Evolutionary conservation across 2,113 vertebrate species (phyloP).

Genomic region (Pseudopodoces humilis): DNA sequence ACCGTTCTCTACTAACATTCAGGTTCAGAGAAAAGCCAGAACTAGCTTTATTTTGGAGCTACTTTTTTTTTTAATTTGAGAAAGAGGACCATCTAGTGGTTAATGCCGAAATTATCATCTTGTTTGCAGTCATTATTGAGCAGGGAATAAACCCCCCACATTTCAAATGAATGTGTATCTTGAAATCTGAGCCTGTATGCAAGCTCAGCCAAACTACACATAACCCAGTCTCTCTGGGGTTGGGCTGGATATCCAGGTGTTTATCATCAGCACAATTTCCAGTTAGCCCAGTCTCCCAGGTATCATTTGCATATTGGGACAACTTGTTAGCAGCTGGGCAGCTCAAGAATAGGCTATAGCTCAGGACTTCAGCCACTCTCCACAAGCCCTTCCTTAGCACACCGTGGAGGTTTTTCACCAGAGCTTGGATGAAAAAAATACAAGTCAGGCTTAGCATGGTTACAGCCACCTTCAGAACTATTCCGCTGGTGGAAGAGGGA

Average conservation of each 20-base stretch:
- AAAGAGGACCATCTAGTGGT: slow-evolving; percentile 52
- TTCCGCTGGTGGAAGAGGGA: neutral
- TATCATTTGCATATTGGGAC: neutral
- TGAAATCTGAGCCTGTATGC: neutral
- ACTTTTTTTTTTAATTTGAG: neutral
- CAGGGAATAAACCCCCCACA: fast-evolving
- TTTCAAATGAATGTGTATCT: neutral
- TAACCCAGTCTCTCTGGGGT: neutral
- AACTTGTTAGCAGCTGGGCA: neutral
- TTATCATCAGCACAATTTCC: neutral
- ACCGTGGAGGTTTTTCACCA: neutral
- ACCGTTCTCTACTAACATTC: neutral
- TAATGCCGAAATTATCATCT: neutral
- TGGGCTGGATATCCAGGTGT: neutral
- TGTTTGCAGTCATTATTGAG: neutral
- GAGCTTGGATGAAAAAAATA: neutral
- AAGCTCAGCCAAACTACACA: neutral
- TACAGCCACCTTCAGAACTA: neutral
- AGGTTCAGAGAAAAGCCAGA: neutral
- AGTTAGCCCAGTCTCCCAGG: neutral
- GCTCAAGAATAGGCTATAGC: neutral
- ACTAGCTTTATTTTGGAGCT: neutral
- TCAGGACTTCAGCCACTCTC: neutral
- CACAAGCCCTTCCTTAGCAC: neutral
- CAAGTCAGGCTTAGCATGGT: neutral